A percentile compares a stretch with the other conserved stretches of the same genome.
Evolutionary conservation across 1,140 invertebrate genomes (phyloP).

Genomic region (Lordiphosa mommai): DNA sequence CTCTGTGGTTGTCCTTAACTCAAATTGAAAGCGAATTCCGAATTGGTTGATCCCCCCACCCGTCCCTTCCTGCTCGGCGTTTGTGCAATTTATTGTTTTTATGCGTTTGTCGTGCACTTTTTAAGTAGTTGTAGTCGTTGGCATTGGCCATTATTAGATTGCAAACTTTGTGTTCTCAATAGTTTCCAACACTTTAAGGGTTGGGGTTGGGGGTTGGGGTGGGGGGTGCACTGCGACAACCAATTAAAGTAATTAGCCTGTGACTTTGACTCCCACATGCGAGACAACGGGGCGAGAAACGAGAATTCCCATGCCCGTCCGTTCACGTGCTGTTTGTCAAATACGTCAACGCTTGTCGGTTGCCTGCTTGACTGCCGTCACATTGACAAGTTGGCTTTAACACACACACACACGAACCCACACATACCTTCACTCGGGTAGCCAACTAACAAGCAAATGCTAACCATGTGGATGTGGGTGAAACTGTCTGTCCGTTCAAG

Average conservation of each 20-base stretch:
- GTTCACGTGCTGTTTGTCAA: constrained; percentile 62
- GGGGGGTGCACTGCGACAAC: constrained; percentile 34
- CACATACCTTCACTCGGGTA: constrained; percentile 5
- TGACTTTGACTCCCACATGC: constrained; percentile 1
- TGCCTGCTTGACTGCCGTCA: constrained; percentile 61
- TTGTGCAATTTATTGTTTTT: constrained; percentile 77
- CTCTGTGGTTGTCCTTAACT: constrained; percentile 38
- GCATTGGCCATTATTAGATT: constrained; percentile 70
- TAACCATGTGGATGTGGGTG: constrained; percentile 21
- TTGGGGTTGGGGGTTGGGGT: not conserved
- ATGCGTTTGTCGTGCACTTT: constrained; percentile 76
- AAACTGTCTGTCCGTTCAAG: constrained; percentile 15
- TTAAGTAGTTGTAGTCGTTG: constrained; percentile 73
- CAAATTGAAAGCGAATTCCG: constrained; percentile 50
- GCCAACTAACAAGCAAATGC: constrained; percentile 23
- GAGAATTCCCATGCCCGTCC: constrained; percentile 2
- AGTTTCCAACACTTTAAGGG: constrained; percentile 42
- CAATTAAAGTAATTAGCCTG: constrained; percentile 75
- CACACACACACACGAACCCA: constrained; percentile 30
- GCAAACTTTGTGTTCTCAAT: constrained; percentile 54
- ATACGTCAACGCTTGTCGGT: constrained; percentile 73
- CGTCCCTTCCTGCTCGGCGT: too few species aligned
- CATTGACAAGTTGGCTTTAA: constrained; percentile 74
- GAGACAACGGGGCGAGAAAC: constrained; percentile 10
- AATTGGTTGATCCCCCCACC: constrained; percentile 14